phyloP scores from a whole-genome alignment of 1,140 invertebrate genomes.

The Drosophila malerkotliana region DNA sequence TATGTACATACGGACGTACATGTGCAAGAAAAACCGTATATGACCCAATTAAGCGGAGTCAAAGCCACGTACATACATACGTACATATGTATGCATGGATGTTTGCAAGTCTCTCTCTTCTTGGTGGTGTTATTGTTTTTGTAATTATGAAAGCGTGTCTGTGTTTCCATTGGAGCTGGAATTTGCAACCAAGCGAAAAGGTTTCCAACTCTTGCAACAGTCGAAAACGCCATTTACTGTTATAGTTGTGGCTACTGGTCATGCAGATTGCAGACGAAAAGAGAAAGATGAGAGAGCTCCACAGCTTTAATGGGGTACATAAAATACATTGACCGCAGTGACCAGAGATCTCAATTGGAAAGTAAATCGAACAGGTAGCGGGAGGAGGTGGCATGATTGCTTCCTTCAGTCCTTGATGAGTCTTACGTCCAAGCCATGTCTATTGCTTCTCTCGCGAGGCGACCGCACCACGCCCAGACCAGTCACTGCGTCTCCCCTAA shows the following conservation, averaged over 20 bases:
- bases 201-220: slow-evolving; percentile 69
- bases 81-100: not conserved
- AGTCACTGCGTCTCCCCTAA: slow-evolving; percentile 52
- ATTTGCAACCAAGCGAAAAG: slow-evolving; percentile 80
- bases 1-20: slow-evolving; percentile 2
- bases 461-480: slow-evolving; percentile 40
- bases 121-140: slow-evolving; percentile 36
- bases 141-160: slow-evolving; percentile 74
- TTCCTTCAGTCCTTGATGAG: not conserved
- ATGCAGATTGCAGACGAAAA: slow-evolving; percentile 69
- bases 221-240: slow-evolving; percentile 53
- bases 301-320: slow-evolving; percentile 40
- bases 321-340: slow-evolving; percentile 61
- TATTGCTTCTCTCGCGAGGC: too few relatives aligned
- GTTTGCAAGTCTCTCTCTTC: not conserved
- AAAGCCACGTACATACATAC: slow-evolving; percentile 31
- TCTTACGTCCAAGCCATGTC: not conserved
- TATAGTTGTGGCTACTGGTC: slow-evolving; percentile 47
- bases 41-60: slow-evolving; percentile 78
- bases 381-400: too few relatives aligned
- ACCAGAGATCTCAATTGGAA: slow-evolving; percentile 58
- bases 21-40: slow-evolving; percentile 61
- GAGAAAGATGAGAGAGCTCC: slow-evolving; percentile 32
- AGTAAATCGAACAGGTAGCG: slow-evolving; percentile 27
- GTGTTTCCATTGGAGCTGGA: slow-evolving; percentile 67